Base-by-base conservation (phyloP, 2,888 invertebrate genomes). In the Dasypogon diadema region DNA sequence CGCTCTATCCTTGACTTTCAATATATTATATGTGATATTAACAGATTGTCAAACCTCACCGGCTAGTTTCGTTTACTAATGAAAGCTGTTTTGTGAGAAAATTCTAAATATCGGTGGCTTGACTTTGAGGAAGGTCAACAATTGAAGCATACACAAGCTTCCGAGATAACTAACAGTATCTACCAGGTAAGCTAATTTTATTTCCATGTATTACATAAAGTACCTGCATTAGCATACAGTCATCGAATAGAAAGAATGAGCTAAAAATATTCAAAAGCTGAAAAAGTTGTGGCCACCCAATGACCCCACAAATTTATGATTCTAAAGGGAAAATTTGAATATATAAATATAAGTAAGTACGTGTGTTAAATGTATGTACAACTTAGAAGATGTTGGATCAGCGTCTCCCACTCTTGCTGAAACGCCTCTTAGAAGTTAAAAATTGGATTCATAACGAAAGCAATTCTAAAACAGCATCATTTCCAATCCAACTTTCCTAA, bases 111-210 rank as follows among this genome's bases (percentile, higher is more conserved):
- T 5, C 6, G 5, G 6, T 18, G 18, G 14, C 51, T 16, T 51
- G 51, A 51, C 51, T 51, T 51, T 51, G 51, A 18, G 51, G 16
- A 51, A 51, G 51, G 51, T 51, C 51, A 51, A 51, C 51, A 51
- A 21, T 21, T 51, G 16, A 51, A 18, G 51, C 21, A 5, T 8
- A 51, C n/a, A 12, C 14, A 51, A 51, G 12, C 18, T 51, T 12
- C 16, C 18, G 5, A 1, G 21, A 21, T 16, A 51, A 51, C 14
- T 48, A 12, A 5, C 6, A 30, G 34, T 30, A 0, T 10, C 34
- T 30, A 30, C n/a, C n/a, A 12, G 8, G 8, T 2, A 12, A 42
- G 42, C 1, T 1, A 42, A 42, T 12, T 42, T 42, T 12, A 42
- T 6, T 6, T 12, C 10, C n/a, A 42, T 42, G 8, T 42, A 6